These are phyloP conservation scores for Drosophila borborema DNA, from an alignment of 2,888 invertebrate genomes.

Conservation along the genomic window DNA sequence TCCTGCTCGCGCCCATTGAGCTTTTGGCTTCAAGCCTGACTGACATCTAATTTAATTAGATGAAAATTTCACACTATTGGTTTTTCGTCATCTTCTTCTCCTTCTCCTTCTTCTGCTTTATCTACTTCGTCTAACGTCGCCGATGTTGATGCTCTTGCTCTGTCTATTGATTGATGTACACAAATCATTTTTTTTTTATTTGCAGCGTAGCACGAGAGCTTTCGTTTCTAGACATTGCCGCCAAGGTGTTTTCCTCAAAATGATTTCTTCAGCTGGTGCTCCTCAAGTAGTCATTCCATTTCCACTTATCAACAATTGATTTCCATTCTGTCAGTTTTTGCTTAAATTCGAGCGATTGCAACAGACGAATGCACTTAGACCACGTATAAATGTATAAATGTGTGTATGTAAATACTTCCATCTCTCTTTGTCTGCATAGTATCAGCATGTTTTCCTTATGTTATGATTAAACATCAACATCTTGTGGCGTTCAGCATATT, in stretches of 20 bases:
- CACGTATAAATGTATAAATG: not conserved
- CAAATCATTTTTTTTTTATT: slow-evolving; percentile 29
- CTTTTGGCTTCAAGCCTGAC: slow-evolving; percentile 62
- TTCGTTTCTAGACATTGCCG: slow-evolving; percentile 6
- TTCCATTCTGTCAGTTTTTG: slow-evolving; percentile 43
- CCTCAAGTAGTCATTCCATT: slow-evolving; percentile 8
- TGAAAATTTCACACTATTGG: slow-evolving; percentile 71
- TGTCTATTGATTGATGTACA: slow-evolving; percentile 6
- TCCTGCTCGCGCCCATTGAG: slow-evolving; percentile 17
- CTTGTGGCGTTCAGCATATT: slow-evolving; percentile 29
- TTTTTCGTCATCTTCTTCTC: slow-evolving; percentile 14
- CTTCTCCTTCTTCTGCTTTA: slow-evolving; percentile 10
- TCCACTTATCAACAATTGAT: slow-evolving; percentile 55
- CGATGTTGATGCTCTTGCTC: slow-evolving; percentile 11
- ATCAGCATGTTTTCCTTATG: slow-evolving; percentile 16
- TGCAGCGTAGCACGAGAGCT: slow-evolving; percentile 22
- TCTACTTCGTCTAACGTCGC: slow-evolving; percentile 19
- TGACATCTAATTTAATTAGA: slow-evolving; percentile 76
- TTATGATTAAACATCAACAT: slow-evolving; percentile 41
- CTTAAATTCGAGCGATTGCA: slow-evolving; percentile 8
- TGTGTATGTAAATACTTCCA: not conserved
- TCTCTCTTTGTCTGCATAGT: not conserved
- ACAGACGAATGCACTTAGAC: slow-evolving; percentile 1
- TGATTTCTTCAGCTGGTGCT: not conserved
- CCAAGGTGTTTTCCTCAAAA: slow-evolving; percentile 22